Percentiles rank a stretch among this genome's conserved stretches.
These are phyloP conservation scores for Ectropis crepuscularia DNA, from an alignment of 2,888 invertebrate genomes.

Conservation along the genomic window DNA sequence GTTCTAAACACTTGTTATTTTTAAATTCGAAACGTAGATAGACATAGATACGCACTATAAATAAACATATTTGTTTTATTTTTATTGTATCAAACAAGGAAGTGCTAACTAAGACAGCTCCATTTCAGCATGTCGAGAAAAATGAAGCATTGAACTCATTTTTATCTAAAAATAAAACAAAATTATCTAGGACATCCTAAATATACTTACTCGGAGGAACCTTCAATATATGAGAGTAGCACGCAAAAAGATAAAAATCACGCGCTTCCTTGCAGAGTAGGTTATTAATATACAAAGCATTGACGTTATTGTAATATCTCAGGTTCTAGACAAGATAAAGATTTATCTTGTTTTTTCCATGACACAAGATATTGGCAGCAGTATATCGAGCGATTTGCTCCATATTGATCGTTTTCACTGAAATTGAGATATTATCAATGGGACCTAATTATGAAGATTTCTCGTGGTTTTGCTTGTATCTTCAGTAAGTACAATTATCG, in stretches of 20 bases:
- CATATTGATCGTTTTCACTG: slow-evolving; percentile 35
- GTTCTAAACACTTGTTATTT: no score
- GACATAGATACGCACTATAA: background rate
- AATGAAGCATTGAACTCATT: slow-evolving; percentile 23
- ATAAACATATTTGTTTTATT: background rate
- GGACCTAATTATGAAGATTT: slow-evolving; percentile 48
- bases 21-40: background rate
- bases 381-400: slow-evolving; percentile 39
- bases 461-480: slow-evolving; percentile 42
- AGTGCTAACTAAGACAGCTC: slow-evolving; percentile 6
- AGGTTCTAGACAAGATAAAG: slow-evolving; percentile 46
- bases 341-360: slow-evolving; percentile 38
- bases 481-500: slow-evolving; percentile 42
- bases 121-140: slow-evolving; percentile 19
- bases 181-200: slow-evolving; percentile 27
- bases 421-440: slow-evolving; percentile 40
- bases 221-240: slow-evolving; percentile 28
- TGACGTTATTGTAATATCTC: slow-evolving; percentile 33
- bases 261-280: slow-evolving; percentile 37
- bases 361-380: slow-evolving; percentile 35
- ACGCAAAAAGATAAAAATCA: slow-evolving; percentile 49
- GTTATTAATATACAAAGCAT: slow-evolving; percentile 38
- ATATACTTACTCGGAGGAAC: slow-evolving; percentile 22
- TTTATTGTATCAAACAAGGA: slow-evolving; percentile 17
- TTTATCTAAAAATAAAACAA: slow-evolving; percentile 29